A percentile compares a stretch with the other conserved stretches of the same genome.
phyloP scores from a whole-genome alignment of 2,113 vertebrate genomes.

The Capreolus pygargus region DNA sequence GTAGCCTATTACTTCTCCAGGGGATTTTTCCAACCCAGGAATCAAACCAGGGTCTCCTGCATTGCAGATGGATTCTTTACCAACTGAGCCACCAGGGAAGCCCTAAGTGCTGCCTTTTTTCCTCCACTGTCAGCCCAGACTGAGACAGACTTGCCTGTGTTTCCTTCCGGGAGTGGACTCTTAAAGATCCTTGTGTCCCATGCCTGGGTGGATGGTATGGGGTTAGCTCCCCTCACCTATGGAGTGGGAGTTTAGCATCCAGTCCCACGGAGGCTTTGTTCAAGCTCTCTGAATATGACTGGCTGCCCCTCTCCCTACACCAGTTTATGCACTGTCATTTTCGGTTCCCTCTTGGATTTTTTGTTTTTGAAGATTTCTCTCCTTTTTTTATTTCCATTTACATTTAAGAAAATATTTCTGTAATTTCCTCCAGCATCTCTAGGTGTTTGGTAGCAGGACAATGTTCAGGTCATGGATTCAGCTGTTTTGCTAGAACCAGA shows the following conservation, averaged over 20 bases:
- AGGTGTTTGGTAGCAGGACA: not conserved
- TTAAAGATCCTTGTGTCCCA: not conserved
- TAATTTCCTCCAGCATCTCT: not conserved
- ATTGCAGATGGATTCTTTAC: not conserved
- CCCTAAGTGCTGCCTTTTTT: fast-evolving
- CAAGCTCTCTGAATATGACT: not conserved
- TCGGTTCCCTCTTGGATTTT: not conserved
- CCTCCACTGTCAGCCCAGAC: not conserved
- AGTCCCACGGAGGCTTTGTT: fast-evolving
- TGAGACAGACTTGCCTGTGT: not conserved
- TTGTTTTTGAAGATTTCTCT: not conserved
- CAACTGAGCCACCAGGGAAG: not conserved
- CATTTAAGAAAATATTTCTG: not conserved
- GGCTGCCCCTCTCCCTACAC: not conserved
- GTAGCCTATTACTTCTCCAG: not conserved
- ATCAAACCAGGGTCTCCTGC: not conserved
- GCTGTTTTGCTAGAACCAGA: not conserved
- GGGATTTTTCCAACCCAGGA: not conserved
- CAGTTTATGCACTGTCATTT: not conserved
- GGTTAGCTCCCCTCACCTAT: not conserved
- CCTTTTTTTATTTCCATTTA: not conserved
- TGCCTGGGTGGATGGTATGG: too few relatives aligned
- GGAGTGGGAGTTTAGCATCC: not conserved
- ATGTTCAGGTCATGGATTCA: not conserved
- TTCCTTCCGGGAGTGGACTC: not conserved